These are phyloP conservation scores for Bilobella aurantiaca DNA, from an alignment of 1,140 invertebrate species.

Conservation along the genomic window DNA sequence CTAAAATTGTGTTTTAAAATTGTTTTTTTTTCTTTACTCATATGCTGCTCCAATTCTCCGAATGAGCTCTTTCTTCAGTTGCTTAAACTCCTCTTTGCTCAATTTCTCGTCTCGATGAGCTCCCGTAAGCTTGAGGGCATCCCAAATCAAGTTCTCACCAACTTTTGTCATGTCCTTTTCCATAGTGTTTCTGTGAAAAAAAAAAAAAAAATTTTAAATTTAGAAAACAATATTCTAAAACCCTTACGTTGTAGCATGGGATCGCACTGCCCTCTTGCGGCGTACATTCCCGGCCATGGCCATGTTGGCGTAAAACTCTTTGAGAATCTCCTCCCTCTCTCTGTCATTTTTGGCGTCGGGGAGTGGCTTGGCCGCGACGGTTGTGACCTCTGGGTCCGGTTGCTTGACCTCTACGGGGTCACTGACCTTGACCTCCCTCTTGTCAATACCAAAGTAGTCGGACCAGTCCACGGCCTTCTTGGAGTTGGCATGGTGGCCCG, in stretches of 20 bases:
- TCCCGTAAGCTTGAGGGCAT: conserved; percentile 61
- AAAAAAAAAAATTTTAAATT: background rate
- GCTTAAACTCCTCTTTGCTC: conserved; percentile 20
- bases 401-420: too few relatives aligned
- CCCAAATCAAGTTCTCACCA: conserved; percentile 60
- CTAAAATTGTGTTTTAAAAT: too few relatives aligned
- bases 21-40: too few relatives aligned
- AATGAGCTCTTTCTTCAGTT: conserved; percentile 34
- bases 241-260: conserved; percentile 8
- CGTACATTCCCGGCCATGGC: conserved; percentile 30
- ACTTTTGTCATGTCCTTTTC: conserved; percentile 9
- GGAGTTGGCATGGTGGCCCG: background rate
- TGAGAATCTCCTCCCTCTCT: conserved; percentile 36
- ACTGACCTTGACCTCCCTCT: conserved; percentile 50
- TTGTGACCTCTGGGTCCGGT: background rate
- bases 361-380: background rate
- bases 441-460: conserved; percentile 69
- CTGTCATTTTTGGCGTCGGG: conserved; percentile 29
- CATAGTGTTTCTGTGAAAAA: background rate
- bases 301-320: conserved; percentile 44
- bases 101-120: conserved; percentile 43
- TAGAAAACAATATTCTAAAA: background rate
- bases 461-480: conserved; percentile 77
- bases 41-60: background rate
- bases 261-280: background rate